Evolutionary conservation across 2,888 invertebrate species (phyloP).

Genomic region (Hylaea fasciaria): DNA sequence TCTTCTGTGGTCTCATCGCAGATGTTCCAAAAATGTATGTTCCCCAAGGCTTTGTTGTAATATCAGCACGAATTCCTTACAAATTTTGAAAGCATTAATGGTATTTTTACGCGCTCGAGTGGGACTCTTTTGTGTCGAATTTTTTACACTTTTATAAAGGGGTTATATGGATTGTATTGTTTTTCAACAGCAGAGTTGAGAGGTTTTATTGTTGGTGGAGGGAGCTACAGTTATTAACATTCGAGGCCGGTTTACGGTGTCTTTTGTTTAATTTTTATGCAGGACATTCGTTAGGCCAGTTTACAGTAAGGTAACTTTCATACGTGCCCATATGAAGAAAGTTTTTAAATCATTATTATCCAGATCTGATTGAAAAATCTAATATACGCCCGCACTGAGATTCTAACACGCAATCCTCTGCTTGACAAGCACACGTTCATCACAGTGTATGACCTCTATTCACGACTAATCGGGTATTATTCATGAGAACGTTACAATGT

Average conservation of each 20-base stretch:
- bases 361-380: too few relatives aligned
- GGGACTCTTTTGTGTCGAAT: conserved; percentile 19
- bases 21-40: conserved; percentile 11
- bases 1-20: conserved; percentile 1
- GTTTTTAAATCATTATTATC: too few relatives aligned
- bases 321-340: too few relatives aligned
- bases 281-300: too few relatives aligned
- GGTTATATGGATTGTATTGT: conserved; percentile 24
- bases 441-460: too few relatives aligned
- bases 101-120: conserved; percentile 29
- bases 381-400: too few relatives aligned
- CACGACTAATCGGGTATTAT: too few relatives aligned
- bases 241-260: conserved; percentile 14
- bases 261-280: conserved; percentile 10
- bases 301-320: too few relatives aligned
- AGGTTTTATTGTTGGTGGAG: conserved; percentile 23
- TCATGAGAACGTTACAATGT: too few relatives aligned
- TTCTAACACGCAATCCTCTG: too few relatives aligned
- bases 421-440: too few relatives aligned
- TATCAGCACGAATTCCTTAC: conserved; percentile 6
- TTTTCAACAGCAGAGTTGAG: conserved; percentile 14
- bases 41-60: conserved; percentile 14
- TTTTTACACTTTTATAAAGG: conserved; percentile 6
- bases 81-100: conserved; percentile 19
- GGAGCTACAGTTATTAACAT: conserved; percentile 12